These are phyloP conservation scores for Argentina silus DNA, from an alignment of 2,797 vertebrate genomes.

Conservation along the genomic window DNA sequence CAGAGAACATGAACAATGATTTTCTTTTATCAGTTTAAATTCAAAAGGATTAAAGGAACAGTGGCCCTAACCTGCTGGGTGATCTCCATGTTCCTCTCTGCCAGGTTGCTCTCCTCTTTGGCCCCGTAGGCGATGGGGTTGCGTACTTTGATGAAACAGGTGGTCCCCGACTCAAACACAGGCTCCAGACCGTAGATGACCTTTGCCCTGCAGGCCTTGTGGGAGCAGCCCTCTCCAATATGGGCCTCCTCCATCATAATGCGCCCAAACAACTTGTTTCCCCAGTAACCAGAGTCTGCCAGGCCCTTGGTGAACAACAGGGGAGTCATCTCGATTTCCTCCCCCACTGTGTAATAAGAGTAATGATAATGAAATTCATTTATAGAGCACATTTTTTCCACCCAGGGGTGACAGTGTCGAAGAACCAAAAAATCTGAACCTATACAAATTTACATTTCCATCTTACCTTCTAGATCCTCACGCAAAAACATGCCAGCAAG, in stretches of 20 bases:
- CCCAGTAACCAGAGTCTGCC: conserved; percentile 88
- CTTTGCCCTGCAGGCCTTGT: conserved; percentile 88
- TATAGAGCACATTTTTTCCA: not conserved
- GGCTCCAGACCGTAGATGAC: conserved; percentile 95
- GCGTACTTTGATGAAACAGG: conserved; percentile 87
- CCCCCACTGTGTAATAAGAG: conserved; percentile 80
- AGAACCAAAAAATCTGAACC: conserved; percentile 7
- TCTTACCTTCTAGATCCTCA: conserved; percentile 89
- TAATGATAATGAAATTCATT: not conserved
- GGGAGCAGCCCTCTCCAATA: conserved; percentile 74
- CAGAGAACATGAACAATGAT: too few relatives aligned
- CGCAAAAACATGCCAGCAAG: conserved; percentile 83
- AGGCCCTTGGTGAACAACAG: conserved; percentile 92
- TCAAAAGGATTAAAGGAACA: not conserved
- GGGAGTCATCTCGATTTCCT: conserved; percentile 96
- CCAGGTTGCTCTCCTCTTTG: conserved; percentile 84
- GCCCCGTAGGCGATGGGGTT: conserved; percentile 87
- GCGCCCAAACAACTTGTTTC: conserved; percentile 91
- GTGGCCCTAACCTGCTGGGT: conserved; percentile 83
- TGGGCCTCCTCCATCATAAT: conserved; percentile 84
- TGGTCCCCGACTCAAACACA: conserved; percentile 89
- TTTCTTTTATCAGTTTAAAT: not conserved
- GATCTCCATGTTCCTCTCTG: conserved; percentile 89
- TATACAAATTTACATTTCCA: not conserved
- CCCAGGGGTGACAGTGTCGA: not conserved